These are phyloP conservation scores for Xenops minutus DNA, from an alignment of 2,797 vertebrate species.

Conservation along the genomic window DNA sequence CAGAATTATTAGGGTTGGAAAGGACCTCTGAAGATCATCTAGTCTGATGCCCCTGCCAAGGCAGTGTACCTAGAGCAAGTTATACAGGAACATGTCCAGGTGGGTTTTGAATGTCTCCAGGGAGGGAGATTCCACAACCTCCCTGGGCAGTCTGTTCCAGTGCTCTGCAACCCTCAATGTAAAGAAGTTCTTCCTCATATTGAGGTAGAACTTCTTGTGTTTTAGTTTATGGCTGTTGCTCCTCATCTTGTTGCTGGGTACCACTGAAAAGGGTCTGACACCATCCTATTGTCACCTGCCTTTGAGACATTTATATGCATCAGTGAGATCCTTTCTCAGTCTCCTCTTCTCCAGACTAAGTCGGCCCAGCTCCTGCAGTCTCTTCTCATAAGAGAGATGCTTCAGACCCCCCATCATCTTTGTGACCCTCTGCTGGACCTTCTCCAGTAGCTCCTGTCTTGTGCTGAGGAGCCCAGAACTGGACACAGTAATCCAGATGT, in stretches of 20 bases:
- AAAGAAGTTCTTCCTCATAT: neutral
- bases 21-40: neutral
- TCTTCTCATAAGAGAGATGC: neutral
- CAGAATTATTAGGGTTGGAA: neutral
- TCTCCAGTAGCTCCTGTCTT: neutral
- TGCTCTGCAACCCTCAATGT: neutral
- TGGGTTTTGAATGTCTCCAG: neutral
- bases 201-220: neutral
- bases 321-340: too few species aligned
- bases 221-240: neutral
- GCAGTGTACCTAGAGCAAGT: neutral
- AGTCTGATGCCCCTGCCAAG: too few species aligned
- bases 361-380: neutral
- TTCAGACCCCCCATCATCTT: neutral
- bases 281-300: neutral
- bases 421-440: neutral
- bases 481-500: neutral
- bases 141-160: neutral
- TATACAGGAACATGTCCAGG: accelerated
- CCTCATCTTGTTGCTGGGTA: neutral
- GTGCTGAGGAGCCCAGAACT: neutral
- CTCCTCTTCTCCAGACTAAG: neutral
- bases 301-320: neutral
- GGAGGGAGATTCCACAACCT: neutral
- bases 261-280: neutral